Evolutionary conservation across 2,797 vertebrate genomes (phyloP).

Genomic region (Fratercula arctica): DNA sequence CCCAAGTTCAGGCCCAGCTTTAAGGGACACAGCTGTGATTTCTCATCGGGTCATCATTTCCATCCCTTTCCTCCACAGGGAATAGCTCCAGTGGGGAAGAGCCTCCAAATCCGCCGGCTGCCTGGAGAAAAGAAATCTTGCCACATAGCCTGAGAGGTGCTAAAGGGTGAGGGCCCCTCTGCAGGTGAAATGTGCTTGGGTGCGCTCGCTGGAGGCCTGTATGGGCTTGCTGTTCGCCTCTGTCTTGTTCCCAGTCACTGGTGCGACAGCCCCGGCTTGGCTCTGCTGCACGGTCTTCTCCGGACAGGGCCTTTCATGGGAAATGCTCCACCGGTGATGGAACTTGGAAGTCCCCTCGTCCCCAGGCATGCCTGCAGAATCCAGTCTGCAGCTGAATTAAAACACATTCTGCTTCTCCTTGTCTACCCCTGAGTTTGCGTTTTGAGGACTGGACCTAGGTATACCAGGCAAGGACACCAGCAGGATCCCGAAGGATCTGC

Average conservation of each 20-base stretch:
- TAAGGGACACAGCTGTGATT: neutral
- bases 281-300: neutral
- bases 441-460: neutral
- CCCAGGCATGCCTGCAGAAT: accelerated
- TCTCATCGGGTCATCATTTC: neutral
- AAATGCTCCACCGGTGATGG: neutral
- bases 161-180: neutral
- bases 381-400: neutral
- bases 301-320: accelerated
- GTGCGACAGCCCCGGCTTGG: neutral
- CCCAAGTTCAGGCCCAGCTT: neutral
- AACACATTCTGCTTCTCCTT: neutral
- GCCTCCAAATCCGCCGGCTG: neutral
- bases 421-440: neutral
- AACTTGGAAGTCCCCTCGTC: neutral
- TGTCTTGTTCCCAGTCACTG: neutral
- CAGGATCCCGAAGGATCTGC: neutral
- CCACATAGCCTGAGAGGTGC: neutral
- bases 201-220: neutral
- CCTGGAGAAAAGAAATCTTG: neutral
- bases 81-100: neutral
- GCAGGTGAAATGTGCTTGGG: neutral
- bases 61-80: neutral
- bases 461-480: neutral
- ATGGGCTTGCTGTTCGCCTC: neutral